A percentile compares a stretch with the other conserved stretches of the same genome.
Conservation (phyloP, 2,888 invertebrate species). For the Amblyjoppa proteus region DNA sequence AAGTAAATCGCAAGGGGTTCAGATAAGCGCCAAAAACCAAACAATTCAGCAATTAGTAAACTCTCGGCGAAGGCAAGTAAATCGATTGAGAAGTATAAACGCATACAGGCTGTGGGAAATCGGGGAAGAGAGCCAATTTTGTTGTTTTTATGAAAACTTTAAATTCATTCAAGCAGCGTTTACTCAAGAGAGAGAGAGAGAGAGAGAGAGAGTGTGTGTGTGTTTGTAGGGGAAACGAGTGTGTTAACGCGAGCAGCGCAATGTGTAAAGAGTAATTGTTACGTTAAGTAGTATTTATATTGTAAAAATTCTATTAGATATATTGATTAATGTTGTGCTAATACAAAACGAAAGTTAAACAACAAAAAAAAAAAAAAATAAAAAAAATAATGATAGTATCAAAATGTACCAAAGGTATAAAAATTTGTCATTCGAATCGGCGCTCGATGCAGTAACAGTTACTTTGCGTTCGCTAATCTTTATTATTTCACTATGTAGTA, state of each 20-base stretch:
- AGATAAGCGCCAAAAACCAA: conserved; percentile 33
- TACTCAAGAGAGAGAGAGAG: neutral
- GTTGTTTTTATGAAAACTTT: neutral
- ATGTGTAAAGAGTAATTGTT: conserved; percentile 42
- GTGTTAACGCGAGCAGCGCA: conserved; percentile 51
- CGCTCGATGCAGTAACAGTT: conserved; percentile 40
- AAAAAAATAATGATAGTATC: conserved; percentile 9
- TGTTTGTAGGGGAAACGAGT: conserved; percentile 17
- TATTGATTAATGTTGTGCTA: conserved; percentile 36
- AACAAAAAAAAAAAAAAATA: neutral
- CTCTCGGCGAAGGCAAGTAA: conserved; percentile 19
- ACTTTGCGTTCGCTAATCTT: conserved; percentile 24
- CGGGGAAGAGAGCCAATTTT: conserved; percentile 9
- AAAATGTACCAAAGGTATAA: conserved; percentile 18
- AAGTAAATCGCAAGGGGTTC: neutral
- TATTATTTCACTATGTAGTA: conserved; percentile 16
- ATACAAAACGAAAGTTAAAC: conserved; percentile 35
- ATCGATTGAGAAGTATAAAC: conserved; percentile 28
- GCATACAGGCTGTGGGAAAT: conserved; percentile 29
- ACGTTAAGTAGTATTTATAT: conserved; percentile 29
- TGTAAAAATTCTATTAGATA: conserved; percentile 21
- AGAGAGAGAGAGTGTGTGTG: neutral
- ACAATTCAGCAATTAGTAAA: conserved; percentile 42
- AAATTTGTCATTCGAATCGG: conserved; percentile 29
- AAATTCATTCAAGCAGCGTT: conserved; percentile 27